Evolutionary conservation across 2,797 vertebrate species (phyloP).

Genomic region (Cyprinodon diabolis): DNA sequence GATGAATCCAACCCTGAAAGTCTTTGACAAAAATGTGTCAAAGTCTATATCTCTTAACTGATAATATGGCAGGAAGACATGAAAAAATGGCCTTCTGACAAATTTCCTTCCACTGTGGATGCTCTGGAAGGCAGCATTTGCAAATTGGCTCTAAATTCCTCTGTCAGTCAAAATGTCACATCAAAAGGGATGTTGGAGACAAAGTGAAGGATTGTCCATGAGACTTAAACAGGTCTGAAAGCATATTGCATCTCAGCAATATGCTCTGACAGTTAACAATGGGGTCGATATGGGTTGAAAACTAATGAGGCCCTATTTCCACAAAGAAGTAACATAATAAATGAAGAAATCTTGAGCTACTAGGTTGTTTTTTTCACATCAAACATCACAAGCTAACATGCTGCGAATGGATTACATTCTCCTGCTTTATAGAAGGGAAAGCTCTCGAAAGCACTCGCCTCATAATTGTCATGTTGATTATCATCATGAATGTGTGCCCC

Average conservation of each 20-base stretch:
- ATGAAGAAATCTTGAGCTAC: conserved; percentile 23
- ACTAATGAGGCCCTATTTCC: conserved; percentile 67
- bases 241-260: conserved; percentile 67
- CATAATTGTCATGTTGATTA: conserved; percentile 51
- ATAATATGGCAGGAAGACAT: conserved; percentile 60
- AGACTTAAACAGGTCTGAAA: conserved; percentile 62
- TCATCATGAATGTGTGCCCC: conserved; percentile 50
- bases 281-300: conserved; percentile 50
- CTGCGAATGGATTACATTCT: neutral
- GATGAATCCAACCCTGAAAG: conserved; percentile 16
- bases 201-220: conserved; percentile 71
- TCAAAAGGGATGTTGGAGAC: conserved; percentile 49
- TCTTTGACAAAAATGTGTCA: conserved; percentile 26
- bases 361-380: neutral
- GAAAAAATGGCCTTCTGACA: conserved; percentile 66
- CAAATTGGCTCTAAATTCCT: conserved; percentile 60
- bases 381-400: conserved; percentile 18
- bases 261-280: conserved; percentile 65
- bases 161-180: conserved; percentile 66
- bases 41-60: conserved; percentile 32
- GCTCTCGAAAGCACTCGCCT: conserved; percentile 30
- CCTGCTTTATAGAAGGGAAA: conserved; percentile 1
- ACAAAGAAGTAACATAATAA: conserved; percentile 53
- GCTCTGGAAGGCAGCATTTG: conserved; percentile 59
- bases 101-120: conserved; percentile 56